Conservation (phyloP, 1,140 invertebrate genomes). For the Drosophila ercepeae region DNA sequence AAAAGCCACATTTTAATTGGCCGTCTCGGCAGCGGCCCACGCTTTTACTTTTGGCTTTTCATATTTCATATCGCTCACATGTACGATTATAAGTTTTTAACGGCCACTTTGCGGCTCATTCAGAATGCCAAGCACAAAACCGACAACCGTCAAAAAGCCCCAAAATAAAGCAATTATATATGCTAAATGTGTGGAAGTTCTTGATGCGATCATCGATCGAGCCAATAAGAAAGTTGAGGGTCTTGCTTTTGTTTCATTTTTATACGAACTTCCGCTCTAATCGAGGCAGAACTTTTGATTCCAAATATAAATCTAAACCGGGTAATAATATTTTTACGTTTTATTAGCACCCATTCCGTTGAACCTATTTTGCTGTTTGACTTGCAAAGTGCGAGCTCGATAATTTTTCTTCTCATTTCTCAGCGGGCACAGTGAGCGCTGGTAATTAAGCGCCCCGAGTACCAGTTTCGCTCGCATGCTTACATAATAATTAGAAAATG, state of each 20-base stretch:
- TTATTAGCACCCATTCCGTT: slow-evolving; percentile 53
- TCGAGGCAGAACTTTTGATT: slow-evolving; percentile 15
- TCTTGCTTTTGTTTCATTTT: slow-evolving; percentile 16
- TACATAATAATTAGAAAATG: slow-evolving; percentile 78
- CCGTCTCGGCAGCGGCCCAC: slow-evolving; percentile 9
- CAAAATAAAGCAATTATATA: slow-evolving; percentile 70
- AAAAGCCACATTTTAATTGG: slow-evolving; percentile 39
- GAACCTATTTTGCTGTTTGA: slow-evolving; percentile 20
- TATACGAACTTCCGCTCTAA: slow-evolving; percentile 39
- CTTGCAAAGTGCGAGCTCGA: slow-evolving; percentile 18
- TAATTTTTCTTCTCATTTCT: slow-evolving; percentile 27
- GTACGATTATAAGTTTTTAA: slow-evolving; percentile 39
- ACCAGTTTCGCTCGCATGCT: slow-evolving; percentile 76
- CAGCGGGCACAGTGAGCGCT: slow-evolving; percentile 46
- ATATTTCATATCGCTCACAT: slow-evolving; percentile 23
- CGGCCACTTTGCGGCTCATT: slow-evolving; percentile 62
- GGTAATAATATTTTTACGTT: slow-evolving; percentile 66
- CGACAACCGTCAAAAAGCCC: slow-evolving; percentile 43
- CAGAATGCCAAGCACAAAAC: slow-evolving; percentile 57
- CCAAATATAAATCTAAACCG: slow-evolving; percentile 35
- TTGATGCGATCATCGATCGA: slow-evolving; percentile 41
- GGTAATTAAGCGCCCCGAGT: slow-evolving; percentile 51
- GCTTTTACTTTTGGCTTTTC: slow-evolving; percentile 67
- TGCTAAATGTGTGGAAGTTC: slow-evolving; percentile 60
- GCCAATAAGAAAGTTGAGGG: slow-evolving; percentile 33